Percentiles rank a stretch among this genome's conserved stretches.
Conservation (phyloP, 2,113 vertebrate species). For the Tetraodon nigroviridis region DNA sequence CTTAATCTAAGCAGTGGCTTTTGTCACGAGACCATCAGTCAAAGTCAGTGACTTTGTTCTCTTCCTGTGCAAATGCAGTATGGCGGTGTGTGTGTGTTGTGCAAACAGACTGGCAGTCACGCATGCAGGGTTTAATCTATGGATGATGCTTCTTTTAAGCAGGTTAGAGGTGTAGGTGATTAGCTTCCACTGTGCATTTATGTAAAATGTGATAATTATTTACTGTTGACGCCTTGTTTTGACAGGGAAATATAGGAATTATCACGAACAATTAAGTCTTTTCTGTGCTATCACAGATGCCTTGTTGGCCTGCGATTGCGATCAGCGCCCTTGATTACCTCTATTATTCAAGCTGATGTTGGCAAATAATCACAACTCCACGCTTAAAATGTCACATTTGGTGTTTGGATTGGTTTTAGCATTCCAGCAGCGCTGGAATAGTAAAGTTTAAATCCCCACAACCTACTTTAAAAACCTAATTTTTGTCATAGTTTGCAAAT, state of each 20-base stretch:
- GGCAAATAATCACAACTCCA: slow-evolving; percentile 26
- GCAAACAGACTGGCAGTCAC: slow-evolving; percentile 11
- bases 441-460: not conserved
- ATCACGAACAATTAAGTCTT: not conserved
- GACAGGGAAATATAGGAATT: not conserved
- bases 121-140: slow-evolving; percentile 9
- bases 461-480: not conserved
- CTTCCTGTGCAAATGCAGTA: slow-evolving; percentile 46
- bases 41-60: slow-evolving; percentile 56
- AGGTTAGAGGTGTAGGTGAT: not conserved
- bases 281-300: not conserved
- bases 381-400: too few species aligned
- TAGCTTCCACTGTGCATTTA: too few species aligned
- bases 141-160: slow-evolving; percentile 26
- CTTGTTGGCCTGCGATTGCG: slow-evolving; percentile 8
- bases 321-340: slow-evolving; percentile 16
- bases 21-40: slow-evolving; percentile 49
- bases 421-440: not conserved
- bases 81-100: slow-evolving; percentile 19
- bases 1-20: slow-evolving; percentile 65
- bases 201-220: not conserved
- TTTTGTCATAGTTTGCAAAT: not conserved
- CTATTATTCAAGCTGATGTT: slow-evolving; percentile 21
- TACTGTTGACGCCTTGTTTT: not conserved
- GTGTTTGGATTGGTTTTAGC: not conserved